Evolutionary conservation across 2,888 invertebrate species (phyloP).

Genomic region (Bombyx huttoni): DNA sequence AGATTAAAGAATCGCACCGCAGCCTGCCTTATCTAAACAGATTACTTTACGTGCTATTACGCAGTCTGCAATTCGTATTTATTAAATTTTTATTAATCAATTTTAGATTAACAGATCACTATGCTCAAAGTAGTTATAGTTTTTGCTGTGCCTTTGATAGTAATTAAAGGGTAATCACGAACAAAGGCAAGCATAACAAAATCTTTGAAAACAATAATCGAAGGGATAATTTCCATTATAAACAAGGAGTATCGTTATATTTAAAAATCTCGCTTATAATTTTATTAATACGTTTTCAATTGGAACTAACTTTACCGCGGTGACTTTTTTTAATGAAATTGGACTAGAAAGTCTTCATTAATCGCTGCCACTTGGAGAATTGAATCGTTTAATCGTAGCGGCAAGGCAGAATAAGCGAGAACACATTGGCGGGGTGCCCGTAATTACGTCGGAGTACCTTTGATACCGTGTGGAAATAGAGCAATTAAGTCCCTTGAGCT

Average conservation of each 20-base stretch:
- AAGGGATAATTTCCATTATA: too few relatives aligned
- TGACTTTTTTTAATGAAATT: slow-evolving; percentile 7
- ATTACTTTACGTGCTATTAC: slow-evolving; percentile 8
- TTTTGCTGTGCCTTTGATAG: too few relatives aligned
- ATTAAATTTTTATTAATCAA: too few relatives aligned
- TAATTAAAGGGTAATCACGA: too few relatives aligned
- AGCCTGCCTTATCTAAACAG: slow-evolving; percentile 11
- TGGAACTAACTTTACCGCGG: slow-evolving; percentile 3
- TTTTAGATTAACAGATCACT: too few relatives aligned
- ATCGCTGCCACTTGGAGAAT: slow-evolving; percentile 50
- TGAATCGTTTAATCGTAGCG: slow-evolving; percentile 48
- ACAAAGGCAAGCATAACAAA: too few relatives aligned
- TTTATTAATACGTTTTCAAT: not conserved
- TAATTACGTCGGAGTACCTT: slow-evolving; percentile 45
- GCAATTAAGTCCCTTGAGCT: slow-evolving; percentile 35
- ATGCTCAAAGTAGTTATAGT: too few relatives aligned
- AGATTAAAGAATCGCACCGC: slow-evolving; percentile 28
- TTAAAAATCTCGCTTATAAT: too few relatives aligned
- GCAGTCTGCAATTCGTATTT: not conserved
- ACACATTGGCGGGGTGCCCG: slow-evolving; percentile 35
- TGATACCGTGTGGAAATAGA: slow-evolving; percentile 37
- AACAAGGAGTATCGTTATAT: too few relatives aligned
- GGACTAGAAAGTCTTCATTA: slow-evolving; percentile 35
- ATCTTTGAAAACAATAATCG: too few relatives aligned
- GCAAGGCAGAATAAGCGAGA: slow-evolving; percentile 24